Evolutionary conservation across 2,888 invertebrate species (phyloP).

Genomic region (Pristionchus japonicus): DNA sequence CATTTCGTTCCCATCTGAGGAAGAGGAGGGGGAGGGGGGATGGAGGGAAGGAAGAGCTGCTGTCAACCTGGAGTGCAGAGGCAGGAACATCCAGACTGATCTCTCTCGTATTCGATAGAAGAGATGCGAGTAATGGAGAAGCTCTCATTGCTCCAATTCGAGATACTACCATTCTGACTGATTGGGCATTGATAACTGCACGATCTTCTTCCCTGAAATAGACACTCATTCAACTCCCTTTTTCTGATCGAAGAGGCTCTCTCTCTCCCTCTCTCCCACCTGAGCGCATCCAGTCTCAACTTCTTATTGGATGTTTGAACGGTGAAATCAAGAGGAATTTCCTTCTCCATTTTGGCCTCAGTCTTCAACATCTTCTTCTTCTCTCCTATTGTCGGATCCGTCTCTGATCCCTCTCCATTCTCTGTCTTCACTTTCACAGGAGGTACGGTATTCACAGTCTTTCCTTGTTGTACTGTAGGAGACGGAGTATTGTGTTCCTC

Average conservation of each 20-base stretch:
- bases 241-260: neutral
- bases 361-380: neutral
- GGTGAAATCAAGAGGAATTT: neutral
- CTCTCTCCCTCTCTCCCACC: neutral
- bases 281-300: neutral
- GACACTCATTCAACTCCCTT: neutral
- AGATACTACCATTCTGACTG: slow-evolving; percentile 37
- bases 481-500: neutral
- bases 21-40: neutral
- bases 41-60: too few species aligned
- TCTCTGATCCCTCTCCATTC: neutral
- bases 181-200: slow-evolving; percentile 32
- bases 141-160: slow-evolving; percentile 35
- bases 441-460: neutral
- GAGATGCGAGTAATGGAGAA: slow-evolving; percentile 33
- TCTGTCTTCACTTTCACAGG: neutral
- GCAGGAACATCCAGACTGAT: slow-evolving; percentile 20
- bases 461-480: neutral
- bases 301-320: neutral
- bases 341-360: neutral
- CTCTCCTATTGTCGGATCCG: neutral
- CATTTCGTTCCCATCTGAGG: neutral
- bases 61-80: slow-evolving; percentile 37
- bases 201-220: slow-evolving; percentile 38
- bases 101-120: slow-evolving; percentile 13